These are phyloP conservation scores for Ibidorhyncha struthersii DNA, from an alignment of 2,113 vertebrate species.

Conservation along the genomic window DNA sequence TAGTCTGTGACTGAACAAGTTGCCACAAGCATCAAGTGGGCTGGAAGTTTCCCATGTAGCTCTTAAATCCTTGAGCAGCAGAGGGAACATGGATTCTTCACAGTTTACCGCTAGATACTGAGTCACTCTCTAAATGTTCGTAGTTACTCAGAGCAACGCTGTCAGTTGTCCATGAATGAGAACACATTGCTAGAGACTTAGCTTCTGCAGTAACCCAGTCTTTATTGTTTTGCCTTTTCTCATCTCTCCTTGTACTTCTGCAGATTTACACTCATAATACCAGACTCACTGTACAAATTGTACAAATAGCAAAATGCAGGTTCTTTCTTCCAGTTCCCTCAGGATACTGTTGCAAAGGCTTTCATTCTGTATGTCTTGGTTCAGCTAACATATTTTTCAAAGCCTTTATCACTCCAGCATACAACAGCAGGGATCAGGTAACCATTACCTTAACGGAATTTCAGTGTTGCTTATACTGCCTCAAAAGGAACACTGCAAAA, in stretches of 20 bases:
- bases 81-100: background rate
- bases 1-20: background rate
- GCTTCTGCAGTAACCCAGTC: background rate
- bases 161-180: background rate
- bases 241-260: accelerated
- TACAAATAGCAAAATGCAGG: background rate
- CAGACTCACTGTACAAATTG: background rate
- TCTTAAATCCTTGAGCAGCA: background rate
- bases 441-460: background rate
- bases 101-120: background rate
- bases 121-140: background rate
- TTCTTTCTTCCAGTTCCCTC: background rate
- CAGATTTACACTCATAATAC: background rate
- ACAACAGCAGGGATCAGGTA: background rate
- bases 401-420: background rate
- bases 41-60: background rate
- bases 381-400: background rate
- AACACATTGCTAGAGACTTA: background rate
- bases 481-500: background rate
- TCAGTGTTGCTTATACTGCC: background rate
- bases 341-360: background rate
- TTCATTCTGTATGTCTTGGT: background rate
- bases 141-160: background rate
- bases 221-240: background rate
- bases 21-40: background rate